These are phyloP conservation scores for Xiphorhynchus elegans DNA, from an alignment of 2,113 vertebrate species.

Conservation along the genomic window DNA sequence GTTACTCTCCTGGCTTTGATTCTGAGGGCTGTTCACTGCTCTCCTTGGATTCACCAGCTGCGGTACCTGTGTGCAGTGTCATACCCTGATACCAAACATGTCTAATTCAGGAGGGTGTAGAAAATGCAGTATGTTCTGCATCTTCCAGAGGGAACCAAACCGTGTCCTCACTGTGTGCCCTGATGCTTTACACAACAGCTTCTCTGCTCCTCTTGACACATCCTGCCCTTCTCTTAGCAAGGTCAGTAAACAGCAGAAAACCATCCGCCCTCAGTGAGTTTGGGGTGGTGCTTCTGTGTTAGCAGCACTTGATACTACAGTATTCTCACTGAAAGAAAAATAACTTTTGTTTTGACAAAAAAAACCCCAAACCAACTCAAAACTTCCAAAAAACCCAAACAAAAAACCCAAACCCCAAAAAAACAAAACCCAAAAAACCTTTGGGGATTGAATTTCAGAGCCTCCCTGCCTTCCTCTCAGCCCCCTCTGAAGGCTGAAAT, in stretches of 20 bases:
- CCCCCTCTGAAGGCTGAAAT: conserved; percentile 82
- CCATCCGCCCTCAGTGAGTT: not conserved
- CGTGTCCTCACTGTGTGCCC: conserved; percentile 50
- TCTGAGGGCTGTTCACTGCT: not conserved
- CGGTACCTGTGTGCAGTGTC: not conserved
- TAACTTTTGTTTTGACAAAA: conserved; percentile 74
- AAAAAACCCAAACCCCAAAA: too few relatives aligned
- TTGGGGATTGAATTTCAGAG: conserved; percentile 90
- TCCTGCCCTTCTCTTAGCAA: conserved; percentile 39
- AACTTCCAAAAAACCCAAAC: too few relatives aligned
- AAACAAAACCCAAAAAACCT: conserved; percentile 46
- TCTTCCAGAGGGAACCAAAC: conserved; percentile 66
- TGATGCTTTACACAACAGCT: conserved; percentile 55
- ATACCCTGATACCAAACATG: conserved; percentile 40
- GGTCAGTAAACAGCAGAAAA: conserved; percentile 57
- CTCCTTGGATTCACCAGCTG: rapidly evolving
- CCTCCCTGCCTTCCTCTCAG: conserved; percentile 74
- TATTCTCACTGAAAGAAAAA: conserved; percentile 82
- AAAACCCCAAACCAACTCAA: not conserved
- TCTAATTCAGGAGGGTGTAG: conserved; percentile 69
- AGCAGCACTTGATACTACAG: conserved; percentile 76
- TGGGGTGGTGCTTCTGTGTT: conserved; percentile 39
- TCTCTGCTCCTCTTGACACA: conserved; percentile 1
- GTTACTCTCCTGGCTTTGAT: not conserved
- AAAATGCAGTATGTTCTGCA: conserved; percentile 71